Evolutionary conservation across 2,797 vertebrate genomes (phyloP).

Genomic region (Numenius phaeopus): DNA sequence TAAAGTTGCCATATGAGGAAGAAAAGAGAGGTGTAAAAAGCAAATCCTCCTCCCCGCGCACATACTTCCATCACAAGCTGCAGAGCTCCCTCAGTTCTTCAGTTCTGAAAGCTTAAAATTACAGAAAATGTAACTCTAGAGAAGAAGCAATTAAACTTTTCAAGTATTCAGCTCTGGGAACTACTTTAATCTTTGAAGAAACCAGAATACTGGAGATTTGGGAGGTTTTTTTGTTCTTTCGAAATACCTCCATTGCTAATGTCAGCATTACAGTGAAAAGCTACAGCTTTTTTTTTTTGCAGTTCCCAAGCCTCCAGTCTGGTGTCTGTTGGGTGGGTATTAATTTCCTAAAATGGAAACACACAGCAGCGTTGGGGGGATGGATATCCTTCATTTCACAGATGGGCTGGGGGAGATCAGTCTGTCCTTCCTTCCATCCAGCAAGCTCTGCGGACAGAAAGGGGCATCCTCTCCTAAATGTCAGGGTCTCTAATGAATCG

Average conservation of each 20-base stretch:
- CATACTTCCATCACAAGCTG: accelerated
- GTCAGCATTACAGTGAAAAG: background rate
- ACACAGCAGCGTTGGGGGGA: too few species aligned
- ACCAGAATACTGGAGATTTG: background rate
- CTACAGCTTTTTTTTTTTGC: background rate
- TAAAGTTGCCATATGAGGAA: background rate
- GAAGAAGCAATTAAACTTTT: background rate
- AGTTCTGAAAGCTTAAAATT: background rate
- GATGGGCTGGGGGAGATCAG: accelerated
- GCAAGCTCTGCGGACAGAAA: background rate
- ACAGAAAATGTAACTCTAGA: background rate
- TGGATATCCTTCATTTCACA: background rate
- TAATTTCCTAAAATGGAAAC: background rate
- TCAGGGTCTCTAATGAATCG: background rate
- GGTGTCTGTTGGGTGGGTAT: accelerated
- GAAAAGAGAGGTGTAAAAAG: background rate
- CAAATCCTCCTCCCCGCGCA: background rate
- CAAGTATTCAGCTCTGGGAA: background rate
- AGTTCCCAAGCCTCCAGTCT: background rate
- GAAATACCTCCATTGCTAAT: background rate
- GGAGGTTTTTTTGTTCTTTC: background rate
- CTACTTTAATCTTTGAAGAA: background rate
- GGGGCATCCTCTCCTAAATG: background rate
- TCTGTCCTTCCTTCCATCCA: background rate
- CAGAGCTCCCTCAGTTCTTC: background rate